Conservation (phyloP, 2,113 vertebrate species). For the Oryzias celebensis region DNA sequence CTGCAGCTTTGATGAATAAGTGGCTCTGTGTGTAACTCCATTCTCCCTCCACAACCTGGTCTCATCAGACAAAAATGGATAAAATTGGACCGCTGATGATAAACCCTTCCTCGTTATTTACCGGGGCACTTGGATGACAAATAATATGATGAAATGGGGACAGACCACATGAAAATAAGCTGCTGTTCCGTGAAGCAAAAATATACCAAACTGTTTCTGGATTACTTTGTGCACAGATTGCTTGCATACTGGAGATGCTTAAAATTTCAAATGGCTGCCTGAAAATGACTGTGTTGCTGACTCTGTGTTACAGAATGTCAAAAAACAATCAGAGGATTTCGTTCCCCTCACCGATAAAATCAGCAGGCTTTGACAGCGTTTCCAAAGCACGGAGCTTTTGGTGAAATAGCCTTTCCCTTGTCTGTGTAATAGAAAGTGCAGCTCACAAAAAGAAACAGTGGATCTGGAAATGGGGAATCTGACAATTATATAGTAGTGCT, state of each 20-base stretch:
- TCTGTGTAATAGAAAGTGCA: constrained; percentile 1
- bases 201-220: not conserved
- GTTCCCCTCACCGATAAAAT: constrained; percentile 13
- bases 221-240: not conserved
- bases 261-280: constrained; percentile 19
- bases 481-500: constrained; percentile 11
- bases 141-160: constrained; percentile 13
- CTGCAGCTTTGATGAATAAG: constrained; percentile 39
- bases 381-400: constrained; percentile 20
- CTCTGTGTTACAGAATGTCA: constrained; percentile 2
- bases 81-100: not conserved
- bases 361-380: constrained; percentile 11
- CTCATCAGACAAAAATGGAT: constrained; percentile 22
- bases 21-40: constrained; percentile 25
- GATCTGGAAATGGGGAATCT: constrained; percentile 25
- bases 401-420: constrained; percentile 17
- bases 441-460: constrained; percentile 13
- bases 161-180: not conserved
- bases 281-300: constrained; percentile 17
- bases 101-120: constrained; percentile 7
- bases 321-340: constrained; percentile 15
- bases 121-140: constrained; percentile 16
- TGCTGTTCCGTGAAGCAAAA: no score
- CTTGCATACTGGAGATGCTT: not conserved
- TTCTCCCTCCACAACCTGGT: constrained; percentile 19